Evolutionary conservation across 2,113 vertebrate species (phyloP), one percentile per base, ranked within the genome.

Genomic region (Rallus limicola): DNA sequence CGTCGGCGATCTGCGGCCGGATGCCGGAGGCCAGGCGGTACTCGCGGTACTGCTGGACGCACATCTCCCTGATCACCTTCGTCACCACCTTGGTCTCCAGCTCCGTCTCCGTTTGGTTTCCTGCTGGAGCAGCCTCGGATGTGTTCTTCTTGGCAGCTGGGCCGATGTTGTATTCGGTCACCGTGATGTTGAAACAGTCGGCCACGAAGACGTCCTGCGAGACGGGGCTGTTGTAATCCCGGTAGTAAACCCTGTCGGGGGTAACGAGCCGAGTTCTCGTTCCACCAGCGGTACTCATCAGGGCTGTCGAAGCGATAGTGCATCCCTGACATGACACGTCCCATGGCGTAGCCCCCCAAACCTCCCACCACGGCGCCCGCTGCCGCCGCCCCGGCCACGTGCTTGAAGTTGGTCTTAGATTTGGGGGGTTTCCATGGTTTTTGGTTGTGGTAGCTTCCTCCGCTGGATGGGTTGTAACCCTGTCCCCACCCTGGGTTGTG

Each of bases 61-160:
- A 98, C 98, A 98, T 98, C 95, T 98, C 96, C 9, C 97, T 96
- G 70, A 98, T 98, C 70, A 98, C 97, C 9, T 97, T 97, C 19
- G 97, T 97, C 97, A 98, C 98, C 14, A 98, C 98, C 81, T 93
- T 96, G 33, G 91, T 58, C 55, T 98, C 97, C 95, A 96, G 13
- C 90, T 97, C 96, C 0, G 18, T 40, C 14, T 98, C 98, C 0
- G 97, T 98, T 85, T 96, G 96, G 95, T 98, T 98, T 4, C 42
- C 76, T 1, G 81, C 96, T 0, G 12, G 0, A 0, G 13, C 80
- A 0, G 46, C 53, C 16, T 97, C 96, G 0, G 96, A 97, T 24
- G 6, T 13, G 19, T 97, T 96, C 40, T 25, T 94, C 82, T 88
- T 97, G 86, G 95, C 97, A 6, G 97, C 97, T 3, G 98, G 98